These are phyloP conservation scores for Epistrophe grossulariae DNA, from an alignment of 2,888 invertebrate species.

Conservation along the genomic window DNA sequence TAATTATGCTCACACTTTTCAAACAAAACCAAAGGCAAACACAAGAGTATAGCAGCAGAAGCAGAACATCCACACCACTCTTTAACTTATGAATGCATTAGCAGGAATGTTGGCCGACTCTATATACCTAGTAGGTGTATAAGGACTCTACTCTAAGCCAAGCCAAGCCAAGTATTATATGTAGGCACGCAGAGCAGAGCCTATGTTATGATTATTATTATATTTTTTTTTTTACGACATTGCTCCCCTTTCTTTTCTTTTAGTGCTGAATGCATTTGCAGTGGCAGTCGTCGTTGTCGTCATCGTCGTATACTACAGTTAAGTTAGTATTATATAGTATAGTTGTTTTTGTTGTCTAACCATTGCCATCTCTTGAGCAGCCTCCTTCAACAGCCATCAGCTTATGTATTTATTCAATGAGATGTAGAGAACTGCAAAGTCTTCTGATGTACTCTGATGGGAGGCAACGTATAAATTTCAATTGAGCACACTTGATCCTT, in stretches of 20 bases:
- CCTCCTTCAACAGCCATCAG: slow-evolving; percentile 5
- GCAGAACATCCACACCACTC: slow-evolving; percentile 5
- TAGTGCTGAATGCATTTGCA: slow-evolving; percentile 45
- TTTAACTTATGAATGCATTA: slow-evolving; percentile 37
- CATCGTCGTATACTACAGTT: neutral
- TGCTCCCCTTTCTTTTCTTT: slow-evolving; percentile 44
- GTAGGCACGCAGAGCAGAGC: neutral
- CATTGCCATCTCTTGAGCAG: slow-evolving; percentile 29
- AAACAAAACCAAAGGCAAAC: slow-evolving; percentile 67
- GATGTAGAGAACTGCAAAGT: slow-evolving; percentile 37
- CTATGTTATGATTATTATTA: slow-evolving; percentile 10
- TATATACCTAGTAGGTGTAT: neutral
- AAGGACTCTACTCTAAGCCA: slow-evolving; percentile 18
- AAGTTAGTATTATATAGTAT: slow-evolving; percentile 11
- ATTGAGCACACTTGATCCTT: slow-evolving; percentile 70
- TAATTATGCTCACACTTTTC: slow-evolving; percentile 67
- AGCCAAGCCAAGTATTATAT: slow-evolving; percentile 25
- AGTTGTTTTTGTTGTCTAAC: slow-evolving; percentile 39
- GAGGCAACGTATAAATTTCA: slow-evolving; percentile 64
- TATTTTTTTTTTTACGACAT: slow-evolving; percentile 25
- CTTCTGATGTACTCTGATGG: neutral
- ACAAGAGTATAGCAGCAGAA: slow-evolving; percentile 8
- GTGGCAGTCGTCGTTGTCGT: slow-evolving; percentile 14
- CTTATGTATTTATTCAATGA: slow-evolving; percentile 60
- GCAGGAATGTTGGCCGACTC: slow-evolving; percentile 31